Base-by-base conservation (phyloP, 2,113 vertebrate genomes). In the Ageneiosus marmoratus region DNA sequence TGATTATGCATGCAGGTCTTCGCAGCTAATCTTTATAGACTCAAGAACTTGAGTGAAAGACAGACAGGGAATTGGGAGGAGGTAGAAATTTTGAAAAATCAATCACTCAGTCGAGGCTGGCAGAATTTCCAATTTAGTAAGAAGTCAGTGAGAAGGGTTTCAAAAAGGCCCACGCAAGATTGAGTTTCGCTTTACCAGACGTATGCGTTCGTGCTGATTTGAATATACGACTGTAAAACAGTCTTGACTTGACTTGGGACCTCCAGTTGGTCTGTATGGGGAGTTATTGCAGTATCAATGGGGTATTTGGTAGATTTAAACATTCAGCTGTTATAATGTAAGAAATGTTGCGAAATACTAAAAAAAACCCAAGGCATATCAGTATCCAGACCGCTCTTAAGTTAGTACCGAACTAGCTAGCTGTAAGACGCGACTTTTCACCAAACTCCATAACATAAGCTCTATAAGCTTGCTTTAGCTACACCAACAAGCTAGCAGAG, bases 1-100 rank as follows among this genome's bases (percentile, higher is more conserved):
- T 84, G 88, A 92, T 92, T 88, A 91, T 87, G 75, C 89, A 86
- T 89, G 88, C 87, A 86, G 85, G 87, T 84, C 89, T 91, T 77
- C 58, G 83, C 76, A 3, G 86, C 92, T 92, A 90, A 94, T 93
- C 92, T 91, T 91, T 91, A 91, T 89, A 88, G 91, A 92, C 89
- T 92, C 65, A 83, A 82, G 85, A 92, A 89, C 88, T 89, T 90
- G 90, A 88, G 63, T 37, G 58, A 24, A 53, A 51, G 88, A 69
- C 46, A 77, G 82, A 89, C 84, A 79, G 79, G 86, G 82, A 86
- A 76, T 76, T 82, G 77, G 62, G 77, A 82, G 55, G 65, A 53
- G 29, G 73, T 55, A 76, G 50, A 76, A 55, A 55, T 53, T 53
- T 75, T 70, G 50, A 32, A 77, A 78, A 78, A 44, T 78, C 77